A percentile compares a stretch with the other conserved stretches of the same genome.
Conservation (phyloP, 2,797 vertebrate genomes). For the Lepus townsendii region DNA sequence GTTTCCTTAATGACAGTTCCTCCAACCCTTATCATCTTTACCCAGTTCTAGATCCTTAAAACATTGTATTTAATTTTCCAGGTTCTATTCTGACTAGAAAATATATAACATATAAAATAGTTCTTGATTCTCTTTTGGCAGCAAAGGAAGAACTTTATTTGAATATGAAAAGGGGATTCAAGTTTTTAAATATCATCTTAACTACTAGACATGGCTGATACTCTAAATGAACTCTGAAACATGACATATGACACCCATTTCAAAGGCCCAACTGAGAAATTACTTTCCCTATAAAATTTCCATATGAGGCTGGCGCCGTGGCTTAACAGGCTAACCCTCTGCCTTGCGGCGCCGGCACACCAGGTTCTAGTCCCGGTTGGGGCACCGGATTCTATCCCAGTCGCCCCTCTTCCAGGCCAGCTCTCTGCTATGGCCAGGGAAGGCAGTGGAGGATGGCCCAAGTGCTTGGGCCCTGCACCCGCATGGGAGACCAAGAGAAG, state of each 20-base stretch:
- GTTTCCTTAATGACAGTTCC: neutral
- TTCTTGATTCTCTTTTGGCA: neutral
- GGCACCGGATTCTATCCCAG: too few relatives aligned
- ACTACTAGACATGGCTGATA: neutral
- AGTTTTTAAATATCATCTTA: neutral
- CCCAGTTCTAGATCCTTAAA: neutral
- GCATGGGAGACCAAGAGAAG: too few relatives aligned
- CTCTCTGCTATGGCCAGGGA: too few relatives aligned
- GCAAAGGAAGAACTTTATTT: conserved; percentile 3
- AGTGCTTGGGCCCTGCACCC: too few relatives aligned
- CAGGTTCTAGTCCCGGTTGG: too few relatives aligned
- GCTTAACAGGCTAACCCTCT: too few relatives aligned
- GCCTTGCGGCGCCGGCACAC: too few relatives aligned
- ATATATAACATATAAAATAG: neutral
- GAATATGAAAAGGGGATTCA: neutral
- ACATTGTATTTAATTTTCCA: neutral
- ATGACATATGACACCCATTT: neutral
- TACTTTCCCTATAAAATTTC: neutral
- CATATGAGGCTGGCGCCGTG: neutral
- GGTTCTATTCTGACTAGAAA: neutral
- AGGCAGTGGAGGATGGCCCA: too few relatives aligned
- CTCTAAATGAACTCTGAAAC: conserved; percentile 35
- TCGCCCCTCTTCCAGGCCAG: too few relatives aligned
- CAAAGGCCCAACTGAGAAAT: conserved; percentile 26
- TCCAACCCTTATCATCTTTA: neutral